phyloP scores from a whole-genome alignment of 1,140 invertebrate species.

The Polypedilum pembai region DNA sequence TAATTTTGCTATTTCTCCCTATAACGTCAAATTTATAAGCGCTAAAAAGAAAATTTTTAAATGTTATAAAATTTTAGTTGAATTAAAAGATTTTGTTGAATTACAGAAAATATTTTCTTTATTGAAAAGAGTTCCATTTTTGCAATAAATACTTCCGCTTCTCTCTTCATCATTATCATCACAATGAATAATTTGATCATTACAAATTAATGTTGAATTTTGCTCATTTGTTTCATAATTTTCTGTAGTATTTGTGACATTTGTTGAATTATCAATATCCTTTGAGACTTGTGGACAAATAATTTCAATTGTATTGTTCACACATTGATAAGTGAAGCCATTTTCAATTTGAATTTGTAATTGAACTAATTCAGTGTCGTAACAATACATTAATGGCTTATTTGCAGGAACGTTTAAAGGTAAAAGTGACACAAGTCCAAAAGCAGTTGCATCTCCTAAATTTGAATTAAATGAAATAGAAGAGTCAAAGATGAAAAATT shows the following conservation, averaged over 20 bases:
- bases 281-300: not conserved
- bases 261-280: not conserved
- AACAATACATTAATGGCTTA: not conserved
- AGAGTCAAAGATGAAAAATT: not conserved
- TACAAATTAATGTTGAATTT: too few relatives aligned
- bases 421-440: not conserved
- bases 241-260: too few relatives aligned
- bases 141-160: not conserved
- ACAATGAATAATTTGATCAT: not conserved
- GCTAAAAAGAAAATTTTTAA: too few relatives aligned
- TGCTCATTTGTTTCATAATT: not conserved
- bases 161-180: not conserved
- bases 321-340: not conserved
- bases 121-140: not conserved
- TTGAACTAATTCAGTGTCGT: not conserved
- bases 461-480: not conserved
- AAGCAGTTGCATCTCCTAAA: constrained; percentile 13
- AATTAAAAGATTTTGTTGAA: not conserved
- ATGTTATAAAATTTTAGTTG: too few relatives aligned
- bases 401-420: not conserved
- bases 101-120: not conserved
- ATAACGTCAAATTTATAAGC: not conserved
- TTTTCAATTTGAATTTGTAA: not conserved
- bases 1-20: not conserved
- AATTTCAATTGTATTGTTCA: not conserved